These are phyloP conservation scores for Lathamus discolor DNA, from an alignment of 2,113 vertebrate genomes.

Conservation along the genomic window DNA sequence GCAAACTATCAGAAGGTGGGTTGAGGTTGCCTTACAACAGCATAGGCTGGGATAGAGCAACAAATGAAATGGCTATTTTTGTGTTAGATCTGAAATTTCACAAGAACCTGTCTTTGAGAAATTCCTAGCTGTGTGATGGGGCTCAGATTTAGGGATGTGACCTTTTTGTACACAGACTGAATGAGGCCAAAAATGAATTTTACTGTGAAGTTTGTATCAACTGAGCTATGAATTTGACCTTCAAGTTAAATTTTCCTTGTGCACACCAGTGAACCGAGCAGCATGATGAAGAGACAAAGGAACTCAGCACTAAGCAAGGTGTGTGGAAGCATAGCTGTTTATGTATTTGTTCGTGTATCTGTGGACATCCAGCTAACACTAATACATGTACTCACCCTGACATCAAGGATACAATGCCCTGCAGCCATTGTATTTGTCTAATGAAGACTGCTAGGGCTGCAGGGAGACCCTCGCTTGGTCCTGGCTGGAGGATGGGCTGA, in stretches of 20 bases:
- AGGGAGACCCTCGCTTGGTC: not conserved
- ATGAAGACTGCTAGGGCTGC: not conserved
- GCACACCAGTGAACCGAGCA: not conserved
- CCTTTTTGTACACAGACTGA: not conserved
- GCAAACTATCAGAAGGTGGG: not conserved
- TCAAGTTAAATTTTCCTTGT: not conserved
- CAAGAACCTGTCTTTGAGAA: not conserved
- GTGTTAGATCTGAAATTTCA: not conserved
- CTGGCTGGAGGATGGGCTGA: not conserved
- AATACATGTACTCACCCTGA: not conserved
- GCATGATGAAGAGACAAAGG: not conserved
- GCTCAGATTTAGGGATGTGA: not conserved
- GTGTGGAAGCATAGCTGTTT: not conserved
- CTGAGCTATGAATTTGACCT: not conserved
- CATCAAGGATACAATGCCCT: not conserved
- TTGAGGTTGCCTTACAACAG: not conserved
- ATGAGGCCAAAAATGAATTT: not conserved
- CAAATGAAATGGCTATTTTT: not conserved
- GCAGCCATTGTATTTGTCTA: not conserved
- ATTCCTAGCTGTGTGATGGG: not conserved
- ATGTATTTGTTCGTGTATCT: not conserved
- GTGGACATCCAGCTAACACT: fast-evolving
- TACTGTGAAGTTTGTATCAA: not conserved
- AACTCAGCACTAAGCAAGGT: not conserved
- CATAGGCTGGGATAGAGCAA: fast-evolving